Evolutionary conservation across 2,888 invertebrate species (phyloP), one percentile per base, ranked within the genome.

Genomic region (Aquatica leii): DNA sequence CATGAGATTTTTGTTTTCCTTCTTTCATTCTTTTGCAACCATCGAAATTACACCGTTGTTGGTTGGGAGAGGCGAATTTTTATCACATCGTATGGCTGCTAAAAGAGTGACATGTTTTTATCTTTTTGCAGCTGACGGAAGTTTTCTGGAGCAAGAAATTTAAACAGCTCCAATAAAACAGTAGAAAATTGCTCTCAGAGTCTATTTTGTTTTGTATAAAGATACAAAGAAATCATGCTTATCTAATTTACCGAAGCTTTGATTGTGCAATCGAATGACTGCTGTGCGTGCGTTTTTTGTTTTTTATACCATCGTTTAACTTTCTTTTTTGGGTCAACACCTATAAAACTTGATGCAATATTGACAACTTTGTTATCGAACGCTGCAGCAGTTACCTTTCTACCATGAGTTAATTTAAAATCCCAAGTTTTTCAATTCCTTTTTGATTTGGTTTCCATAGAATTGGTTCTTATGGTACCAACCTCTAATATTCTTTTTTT

Each of bases 321-420:
- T 15, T 12, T 43, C 5, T 55, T 8, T 17, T 5, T 31, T n/a
- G 43, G 21, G 2, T 54, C 54, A 14, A 43, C 14, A 2, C 8
- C 34, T n/a, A 46, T 46, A 34, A 55, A 55, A 24, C 43, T 48
- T 17, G 54, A 54, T 2, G 43, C 43, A 40, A 54, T 31, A 37
- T n/a, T 43, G 54, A 54, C 41, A 41, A 41, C 31, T n/a, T 54
- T 54, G n/a, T 54, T 54, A 20, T 54, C 54, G 11, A 41, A 21
- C 43, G 9, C 34, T 12, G 40, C 40, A 12, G 14, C 40, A 8
- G 11, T 34, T 6, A 11, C 34, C 8, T 24, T 49, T 6, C 9
- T 20, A 49, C 12, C 5, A 31, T 14, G 1, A n/a, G 15, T 15
- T 43, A 43, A n/a, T 43, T 8, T 43, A 1, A 1, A 43, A 3